Evolutionary conservation across 2,113 vertebrate genomes (phyloP).

Genomic region (zebrafish (Danio rerio)): GRCz12tu NC_133181.1:19537501-19538000

Average conservation of each 20-base stretch:
- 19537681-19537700: too few relatives aligned
- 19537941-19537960: neutral
- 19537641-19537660: too few relatives aligned
- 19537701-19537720: too few relatives aligned
- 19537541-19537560: too few relatives aligned
- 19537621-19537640: too few relatives aligned
- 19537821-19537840: conserved; percentile 89
- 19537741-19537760: neutral
- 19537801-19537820: conserved; percentile 65
- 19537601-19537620: too few relatives aligned
- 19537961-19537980: conserved; percentile 68
- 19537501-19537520: too few relatives aligned
- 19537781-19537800: neutral
- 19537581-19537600: too few relatives aligned
- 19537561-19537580: too few relatives aligned
- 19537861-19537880: conserved; percentile 41
- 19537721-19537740: too few relatives aligned
- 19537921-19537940: conserved; percentile 21
- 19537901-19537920: conserved; percentile 63
- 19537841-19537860: conserved; percentile 77
- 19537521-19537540: too few relatives aligned
- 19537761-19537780: neutral
- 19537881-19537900: conserved; percentile 44
- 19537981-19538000: conserved; percentile 63
- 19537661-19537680: too few relatives aligned